Conservation (phyloP, 2,888 invertebrate species). For the Caenorhabditis sp. region DNA sequence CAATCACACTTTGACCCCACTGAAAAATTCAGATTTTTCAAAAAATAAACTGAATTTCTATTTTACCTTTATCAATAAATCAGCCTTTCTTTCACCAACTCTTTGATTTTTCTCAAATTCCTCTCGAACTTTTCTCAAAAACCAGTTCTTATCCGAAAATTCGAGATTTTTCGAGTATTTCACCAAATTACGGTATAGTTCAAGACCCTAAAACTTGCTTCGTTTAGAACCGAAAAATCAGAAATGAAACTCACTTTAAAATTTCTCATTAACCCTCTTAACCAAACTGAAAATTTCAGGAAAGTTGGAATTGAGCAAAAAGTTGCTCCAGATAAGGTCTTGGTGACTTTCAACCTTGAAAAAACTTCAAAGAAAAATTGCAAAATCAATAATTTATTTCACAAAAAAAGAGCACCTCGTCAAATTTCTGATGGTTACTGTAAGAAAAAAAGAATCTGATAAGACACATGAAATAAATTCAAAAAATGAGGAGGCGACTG, state of each 20-base stretch:
- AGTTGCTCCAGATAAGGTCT: background rate
- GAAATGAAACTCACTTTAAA: slow-evolving; percentile 1
- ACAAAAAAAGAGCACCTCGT: background rate
- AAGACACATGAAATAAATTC: background rate
- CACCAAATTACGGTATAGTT: slow-evolving; percentile 82
- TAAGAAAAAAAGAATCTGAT: background rate
- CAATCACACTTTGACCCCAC: slow-evolving; percentile 42
- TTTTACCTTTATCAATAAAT: slow-evolving; percentile 22
- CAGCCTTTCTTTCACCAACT: slow-evolving; percentile 3
- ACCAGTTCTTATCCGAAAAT: slow-evolving; percentile 84
- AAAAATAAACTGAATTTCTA: slow-evolving; percentile 10
- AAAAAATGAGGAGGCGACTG: background rate
- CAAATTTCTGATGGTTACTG: background rate
- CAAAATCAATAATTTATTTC: background rate
- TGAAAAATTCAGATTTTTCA: slow-evolving; percentile 9
- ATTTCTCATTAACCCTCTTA: background rate
- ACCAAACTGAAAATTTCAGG: background rate
- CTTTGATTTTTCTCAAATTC: slow-evolving; percentile 79
- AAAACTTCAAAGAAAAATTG: background rate
- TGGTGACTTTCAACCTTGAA: background rate
- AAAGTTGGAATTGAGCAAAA: background rate
- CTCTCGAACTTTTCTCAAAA: slow-evolving; percentile 76
- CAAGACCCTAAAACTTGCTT: slow-evolving; percentile 75
- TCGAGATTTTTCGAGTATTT: slow-evolving; percentile 82
- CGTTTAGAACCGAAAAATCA: background rate